Evolutionary conservation across 2,797 vertebrate species (phyloP), one percentile per base, ranked within the genome.

Genomic region (Tadarida brasiliensis): DNA sequence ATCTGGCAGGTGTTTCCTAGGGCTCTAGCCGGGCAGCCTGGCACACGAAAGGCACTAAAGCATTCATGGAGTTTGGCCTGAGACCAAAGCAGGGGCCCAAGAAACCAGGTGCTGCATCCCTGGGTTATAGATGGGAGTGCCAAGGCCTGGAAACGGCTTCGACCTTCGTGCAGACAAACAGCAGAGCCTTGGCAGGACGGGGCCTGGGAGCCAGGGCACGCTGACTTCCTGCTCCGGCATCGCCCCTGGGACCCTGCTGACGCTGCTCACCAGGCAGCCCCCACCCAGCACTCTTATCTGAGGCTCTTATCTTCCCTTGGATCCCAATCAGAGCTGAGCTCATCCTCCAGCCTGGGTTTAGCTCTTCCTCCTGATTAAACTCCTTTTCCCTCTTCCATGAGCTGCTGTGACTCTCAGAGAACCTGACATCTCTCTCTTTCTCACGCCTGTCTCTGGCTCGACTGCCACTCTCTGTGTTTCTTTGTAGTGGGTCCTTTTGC

Each of bases 1-100:
- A 3, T 49, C 28, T 11, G 5, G 30, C 26, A 12, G 10, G 20
- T 7, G 3, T 47, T 68, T 67, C 33, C 61, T 33, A 16, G 49
- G n/a, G 26, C 77, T 2, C 0, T 12, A 16, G 14, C 33, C 68
- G 24, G 30, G 19, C 6, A 80, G 14, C 0, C 17, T 19, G 7
- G 26, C 33, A 11, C 5, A 28, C 10, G 4, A 11, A 73, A 35
- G 16, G 9, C n/a, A 19, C 5, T 0, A 19, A 16, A 67, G 39
- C 49, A 5, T 22, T n/a, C 14, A 0, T 39, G 14, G 61, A 49
- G 30, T 67, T 78, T 39, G 51, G 71, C 35, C 51, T 10, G 61
- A 49, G 88, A 35, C 61, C 88, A 65, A 22, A 54, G n/a, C 70
- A n/a, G 78, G 33, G 1, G 2, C 4, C 1, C 0, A 22, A 35